A percentile compares a stretch with the other conserved stretches of the same genome.
phyloP scores from a whole-genome alignment of 2,888 invertebrate genomes.

The Crocallis elinguaria region DNA sequence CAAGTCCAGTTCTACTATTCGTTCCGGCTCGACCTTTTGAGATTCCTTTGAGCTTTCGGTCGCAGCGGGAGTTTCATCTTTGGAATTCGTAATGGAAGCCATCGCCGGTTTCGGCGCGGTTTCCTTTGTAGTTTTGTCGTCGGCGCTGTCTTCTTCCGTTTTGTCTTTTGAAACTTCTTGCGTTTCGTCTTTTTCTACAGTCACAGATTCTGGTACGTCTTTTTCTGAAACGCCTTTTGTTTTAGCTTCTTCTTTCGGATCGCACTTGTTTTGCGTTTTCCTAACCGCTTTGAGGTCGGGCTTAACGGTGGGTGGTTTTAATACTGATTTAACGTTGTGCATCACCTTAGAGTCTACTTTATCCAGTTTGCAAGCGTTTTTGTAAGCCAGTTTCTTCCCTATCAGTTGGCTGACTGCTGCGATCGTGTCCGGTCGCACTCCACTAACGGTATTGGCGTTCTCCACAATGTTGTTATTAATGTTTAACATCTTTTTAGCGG shows the following conservation, averaged over 20 bases:
- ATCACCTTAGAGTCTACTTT: conserved; percentile 73
- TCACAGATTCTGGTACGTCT: conserved; percentile 26
- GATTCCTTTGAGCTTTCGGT: conserved; percentile 36
- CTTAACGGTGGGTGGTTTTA: conserved; percentile 67
- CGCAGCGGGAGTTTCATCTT: conserved; percentile 29
- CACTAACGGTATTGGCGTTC: conserved; percentile 57
- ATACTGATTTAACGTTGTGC: conserved; percentile 72
- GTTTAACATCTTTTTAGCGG: conserved; percentile 73
- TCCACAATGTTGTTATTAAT: conserved; percentile 80
- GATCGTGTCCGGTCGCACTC: conserved; percentile 67
- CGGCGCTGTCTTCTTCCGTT: conserved; percentile 23
- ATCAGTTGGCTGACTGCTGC: conserved; percentile 74
- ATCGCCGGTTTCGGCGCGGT: conserved; percentile 19
- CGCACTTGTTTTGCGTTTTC: conserved; percentile 43
- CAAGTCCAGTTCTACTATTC: conserved; percentile 25
- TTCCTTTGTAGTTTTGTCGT: conserved; percentile 28
- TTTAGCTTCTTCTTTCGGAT: conserved; percentile 42
- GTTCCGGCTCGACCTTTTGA: conserved; percentile 35
- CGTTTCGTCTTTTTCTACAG: conserved; percentile 35
- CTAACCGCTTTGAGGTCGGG: conserved; percentile 54
- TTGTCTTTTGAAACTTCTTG: conserved; percentile 43
- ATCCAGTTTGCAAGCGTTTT: conserved; percentile 71
- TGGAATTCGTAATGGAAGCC: conserved; percentile 24
- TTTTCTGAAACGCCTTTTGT: conserved; percentile 39
- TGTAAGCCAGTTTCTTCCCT: conserved; percentile 68